Evolutionary conservation across 1,140 invertebrate genomes (phyloP).

Genomic region (Drosophila malerkotliana): DNA sequence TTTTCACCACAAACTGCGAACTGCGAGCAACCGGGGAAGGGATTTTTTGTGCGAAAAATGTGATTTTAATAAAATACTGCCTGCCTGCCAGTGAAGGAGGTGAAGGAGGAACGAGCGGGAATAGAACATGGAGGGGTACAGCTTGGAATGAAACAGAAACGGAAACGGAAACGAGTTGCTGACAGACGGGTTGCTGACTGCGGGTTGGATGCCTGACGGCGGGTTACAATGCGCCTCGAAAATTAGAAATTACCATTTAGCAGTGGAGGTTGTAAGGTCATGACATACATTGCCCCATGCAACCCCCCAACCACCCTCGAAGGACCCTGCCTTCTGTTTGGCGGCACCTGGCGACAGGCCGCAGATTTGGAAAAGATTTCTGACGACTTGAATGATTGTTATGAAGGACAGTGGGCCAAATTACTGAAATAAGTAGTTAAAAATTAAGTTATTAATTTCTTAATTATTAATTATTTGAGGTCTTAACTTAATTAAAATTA

Average conservation of each 20-base stretch:
- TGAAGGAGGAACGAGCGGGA: neutral
- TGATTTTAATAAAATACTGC: constrained; percentile 67
- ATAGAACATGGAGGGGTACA: neutral
- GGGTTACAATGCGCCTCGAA: constrained; percentile 3
- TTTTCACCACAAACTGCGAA: constrained; percentile 9
- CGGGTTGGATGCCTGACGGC: neutral
- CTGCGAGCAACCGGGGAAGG: constrained; percentile 23
- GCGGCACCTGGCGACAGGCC: constrained; percentile 26
- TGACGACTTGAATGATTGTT: constrained; percentile 60
- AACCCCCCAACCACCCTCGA: constrained; percentile 2
- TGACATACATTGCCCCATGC: constrained; percentile 12
- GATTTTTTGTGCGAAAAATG: constrained; percentile 42
- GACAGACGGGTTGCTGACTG: neutral
- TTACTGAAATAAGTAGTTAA: too few species aligned
- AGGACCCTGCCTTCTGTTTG: constrained; percentile 31
- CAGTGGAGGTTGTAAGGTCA: constrained; percentile 13
- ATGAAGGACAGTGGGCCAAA: neutral
- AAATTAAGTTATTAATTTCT: neutral
- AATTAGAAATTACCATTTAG: constrained; percentile 71
- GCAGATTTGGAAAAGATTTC: constrained; percentile 13
- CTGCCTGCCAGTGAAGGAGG: neutral
- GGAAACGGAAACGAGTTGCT: neutral
- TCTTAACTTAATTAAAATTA: too few species aligned
- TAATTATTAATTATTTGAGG: neutral
- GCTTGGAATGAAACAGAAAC: neutral